phyloP scores from a whole-genome alignment of 2,113 vertebrate genomes.

The Malurus elegans region DNA sequence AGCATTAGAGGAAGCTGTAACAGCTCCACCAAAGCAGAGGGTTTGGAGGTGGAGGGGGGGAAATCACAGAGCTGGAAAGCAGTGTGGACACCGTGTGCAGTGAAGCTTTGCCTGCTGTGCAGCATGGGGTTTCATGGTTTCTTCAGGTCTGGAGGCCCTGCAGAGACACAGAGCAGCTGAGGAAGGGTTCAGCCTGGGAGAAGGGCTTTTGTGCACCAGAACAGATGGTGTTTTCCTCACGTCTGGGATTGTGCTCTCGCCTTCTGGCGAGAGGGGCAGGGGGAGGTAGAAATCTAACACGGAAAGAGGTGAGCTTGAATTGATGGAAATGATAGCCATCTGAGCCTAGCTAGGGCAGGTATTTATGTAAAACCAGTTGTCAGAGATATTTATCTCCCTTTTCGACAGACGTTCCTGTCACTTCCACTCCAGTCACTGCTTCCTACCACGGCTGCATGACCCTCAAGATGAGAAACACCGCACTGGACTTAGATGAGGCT shows the following conservation, averaged over 20 bases:
- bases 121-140: fast-evolving
- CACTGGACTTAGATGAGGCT: conserved; percentile 88
- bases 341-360: not conserved
- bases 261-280: not conserved
- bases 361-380: not conserved
- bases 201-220: not conserved
- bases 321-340: not conserved
- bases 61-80: fast-evolving
- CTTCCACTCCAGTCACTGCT: conserved; percentile 85
- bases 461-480: conserved; percentile 73
- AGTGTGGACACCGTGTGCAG: not conserved
- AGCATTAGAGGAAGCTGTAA: not conserved
- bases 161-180: not conserved
- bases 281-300: not conserved
- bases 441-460: conserved; percentile 94
- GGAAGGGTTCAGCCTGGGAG: not conserved
- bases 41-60: not conserved
- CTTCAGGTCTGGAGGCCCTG: not conserved
- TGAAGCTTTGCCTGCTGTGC: not conserved
- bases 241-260: not conserved
- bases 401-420: conserved; percentile 86
- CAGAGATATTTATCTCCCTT: not conserved
- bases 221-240: not conserved
- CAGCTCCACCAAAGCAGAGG: not conserved
- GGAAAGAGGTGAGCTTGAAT: not conserved